These are phyloP conservation scores for Eueides isabella DNA, from an alignment of 1,140 invertebrate species.

Conservation along the genomic window DNA sequence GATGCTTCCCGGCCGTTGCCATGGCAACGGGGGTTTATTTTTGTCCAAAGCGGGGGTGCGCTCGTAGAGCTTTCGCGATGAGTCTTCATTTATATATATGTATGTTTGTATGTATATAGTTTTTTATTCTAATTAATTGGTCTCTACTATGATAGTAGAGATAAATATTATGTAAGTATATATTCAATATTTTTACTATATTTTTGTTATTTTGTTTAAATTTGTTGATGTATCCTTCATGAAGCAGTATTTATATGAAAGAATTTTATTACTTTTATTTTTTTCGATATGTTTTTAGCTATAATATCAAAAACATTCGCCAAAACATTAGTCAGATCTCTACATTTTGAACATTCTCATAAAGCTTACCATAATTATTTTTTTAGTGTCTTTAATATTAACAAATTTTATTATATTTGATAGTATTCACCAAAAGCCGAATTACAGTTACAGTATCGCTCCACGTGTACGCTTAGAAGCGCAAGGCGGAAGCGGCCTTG, in stretches of 20 bases:
- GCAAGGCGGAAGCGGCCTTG: conserved; percentile 62
- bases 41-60: conserved; percentile 22
- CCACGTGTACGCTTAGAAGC: conserved; percentile 48
- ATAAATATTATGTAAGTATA: background rate
- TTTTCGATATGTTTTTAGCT: no score
- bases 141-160: background rate
- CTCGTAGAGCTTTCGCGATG: background rate
- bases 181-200: background rate
- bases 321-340: no score
- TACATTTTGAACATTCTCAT: no score
- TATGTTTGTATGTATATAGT: background rate
- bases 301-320: no score
- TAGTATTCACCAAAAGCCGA: background rate
- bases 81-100: background rate
- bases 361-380: no score
- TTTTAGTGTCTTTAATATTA: no score
- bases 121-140: background rate
- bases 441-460: background rate
- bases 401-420: background rate
- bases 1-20: conserved; percentile 74
- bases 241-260: no score
- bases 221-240: no score
- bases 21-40: conserved; percentile 57
- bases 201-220: background rate
- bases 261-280: no score